These are phyloP conservation scores for Conops quadrifasciatus DNA, from an alignment of 2,888 invertebrate species.

Conservation along the genomic window DNA sequence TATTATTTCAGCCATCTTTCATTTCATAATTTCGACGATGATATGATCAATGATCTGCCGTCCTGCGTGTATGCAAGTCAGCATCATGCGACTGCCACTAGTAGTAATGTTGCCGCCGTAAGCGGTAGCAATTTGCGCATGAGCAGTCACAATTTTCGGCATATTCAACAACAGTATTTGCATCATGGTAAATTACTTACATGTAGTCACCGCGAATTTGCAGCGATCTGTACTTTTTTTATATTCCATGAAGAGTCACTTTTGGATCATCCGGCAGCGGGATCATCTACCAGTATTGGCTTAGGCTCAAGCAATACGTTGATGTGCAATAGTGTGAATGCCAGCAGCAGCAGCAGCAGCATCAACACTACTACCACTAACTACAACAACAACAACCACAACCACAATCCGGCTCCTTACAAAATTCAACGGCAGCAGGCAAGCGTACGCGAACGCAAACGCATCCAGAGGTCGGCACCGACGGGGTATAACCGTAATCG, in stretches of 20 bases:
- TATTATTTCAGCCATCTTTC: conserved; percentile 56
- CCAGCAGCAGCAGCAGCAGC: conserved; percentile 52
- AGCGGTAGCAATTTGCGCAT: conserved; percentile 52
- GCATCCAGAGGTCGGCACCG: conserved; percentile 97
- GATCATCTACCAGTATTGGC: conserved; percentile 50
- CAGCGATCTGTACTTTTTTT: conserved; percentile 10
- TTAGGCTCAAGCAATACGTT: conserved; percentile 49
- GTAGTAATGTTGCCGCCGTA: conserved; percentile 42
- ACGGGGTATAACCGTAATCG: conserved; percentile 71
- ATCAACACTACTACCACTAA: conserved; percentile 67
- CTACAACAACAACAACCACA: conserved; percentile 51
- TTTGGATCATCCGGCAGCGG: conserved; percentile 58
- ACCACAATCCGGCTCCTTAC: conserved; percentile 67
- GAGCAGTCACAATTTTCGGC: conserved; percentile 59
- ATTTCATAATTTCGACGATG: conserved; percentile 65
- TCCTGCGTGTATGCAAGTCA: conserved; percentile 82
- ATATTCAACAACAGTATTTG: conserved; percentile 65
- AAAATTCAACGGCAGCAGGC: conserved; percentile 89
- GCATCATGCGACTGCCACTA: conserved; percentile 55
- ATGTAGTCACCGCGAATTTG: no score
- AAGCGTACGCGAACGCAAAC: conserved; percentile 94
- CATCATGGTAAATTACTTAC: conserved; percentile 55
- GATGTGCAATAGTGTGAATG: conserved; percentile 54
- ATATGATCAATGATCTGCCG: conserved; percentile 76
- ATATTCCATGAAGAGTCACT: conserved; percentile 52